phyloP scores from a whole-genome alignment of 2,888 invertebrate species.

The Amblyjoppa fuscipennis region DNA sequence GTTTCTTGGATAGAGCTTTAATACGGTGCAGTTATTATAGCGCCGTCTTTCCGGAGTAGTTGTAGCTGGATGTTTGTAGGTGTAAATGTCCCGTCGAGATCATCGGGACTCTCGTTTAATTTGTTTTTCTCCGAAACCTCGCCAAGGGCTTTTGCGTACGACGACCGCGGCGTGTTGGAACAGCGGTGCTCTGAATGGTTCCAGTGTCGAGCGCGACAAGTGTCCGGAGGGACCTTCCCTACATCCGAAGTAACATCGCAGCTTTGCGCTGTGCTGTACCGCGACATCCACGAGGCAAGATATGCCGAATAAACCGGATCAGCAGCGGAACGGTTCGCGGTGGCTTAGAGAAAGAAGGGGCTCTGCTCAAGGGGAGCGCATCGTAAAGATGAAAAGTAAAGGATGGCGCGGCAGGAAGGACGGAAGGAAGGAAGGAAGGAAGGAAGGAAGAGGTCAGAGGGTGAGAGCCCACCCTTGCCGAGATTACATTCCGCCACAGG shows the following conservation, averaged over 20 bases:
- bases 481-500: conserved; percentile 41
- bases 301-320: conserved; percentile 32
- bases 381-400: conserved; percentile 32
- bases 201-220: neutral
- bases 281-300: conserved; percentile 8
- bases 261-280: neutral
- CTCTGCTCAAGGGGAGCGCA: conserved; percentile 1
- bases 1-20: neutral
- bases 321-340: neutral
- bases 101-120: neutral
- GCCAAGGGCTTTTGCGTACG: neutral
- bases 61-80: neutral
- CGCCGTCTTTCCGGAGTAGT: neutral
- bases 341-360: conserved; percentile 9
- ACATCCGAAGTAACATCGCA: neutral
- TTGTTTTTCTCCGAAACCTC: neutral
- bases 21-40: neutral
- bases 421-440: conserved; percentile 46
- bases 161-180: neutral
- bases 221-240: neutral
- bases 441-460: conserved; percentile 50
- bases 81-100: neutral
- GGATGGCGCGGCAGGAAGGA: conserved; percentile 15
- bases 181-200: neutral
- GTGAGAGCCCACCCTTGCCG: conserved; percentile 43